Base-by-base conservation (phyloP, 2,888 invertebrate genomes). In the Gnatocerus cornutus region DNA sequence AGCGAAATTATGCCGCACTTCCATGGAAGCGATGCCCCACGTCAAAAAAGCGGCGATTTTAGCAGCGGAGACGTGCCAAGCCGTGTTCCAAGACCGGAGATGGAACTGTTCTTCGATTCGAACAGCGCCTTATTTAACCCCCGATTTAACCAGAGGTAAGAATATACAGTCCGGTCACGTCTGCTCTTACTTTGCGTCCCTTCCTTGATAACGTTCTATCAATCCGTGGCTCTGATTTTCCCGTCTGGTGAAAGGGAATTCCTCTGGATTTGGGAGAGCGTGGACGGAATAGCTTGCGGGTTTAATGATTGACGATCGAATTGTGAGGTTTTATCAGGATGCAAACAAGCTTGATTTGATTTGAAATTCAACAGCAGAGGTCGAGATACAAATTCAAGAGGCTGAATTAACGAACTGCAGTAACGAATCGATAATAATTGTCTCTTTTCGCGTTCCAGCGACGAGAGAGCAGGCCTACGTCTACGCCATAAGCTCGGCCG, bases 391-490 rank as follows among this genome's bases (percentile, higher is more conserved):
- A n/a, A n/a, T n/a, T n/a, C 21, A 21, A 4, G 21, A 21, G 21
- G n/a, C n/a, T n/a, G n/a, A 21, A 21, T 21, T 21, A 21, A 21
- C 4, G 21, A 21, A 21, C 21, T 21, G 21, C 2, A 21, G 4
- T 21, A 21, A 21, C 21, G 7, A 46, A 46, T 5, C 46, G 8
- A 6, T 46, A 14, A 14, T 43, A 27, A 27, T 29, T n/a, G 0
- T 13, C 33, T 71, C n/a, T n/a, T n/a, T n/a, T n/a, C n/a, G n/a
- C n/a, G n/a, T 79, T 81, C 69, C 84, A 95, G 95, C 94, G 56
- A 95, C 95, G 10, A 88, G 93, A 70, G 95, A 95, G 82, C 95
- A 95, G 84, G 94, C 94, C 0, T 94, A 92, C 83, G 93, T 94
- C 16, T 93, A 94, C 84, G 93, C 94, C 1, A 88, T 95, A 83